phyloP scores from a whole-genome alignment of 2,888 invertebrate genomes.

The Dicranocentrus wangi region DNA sequence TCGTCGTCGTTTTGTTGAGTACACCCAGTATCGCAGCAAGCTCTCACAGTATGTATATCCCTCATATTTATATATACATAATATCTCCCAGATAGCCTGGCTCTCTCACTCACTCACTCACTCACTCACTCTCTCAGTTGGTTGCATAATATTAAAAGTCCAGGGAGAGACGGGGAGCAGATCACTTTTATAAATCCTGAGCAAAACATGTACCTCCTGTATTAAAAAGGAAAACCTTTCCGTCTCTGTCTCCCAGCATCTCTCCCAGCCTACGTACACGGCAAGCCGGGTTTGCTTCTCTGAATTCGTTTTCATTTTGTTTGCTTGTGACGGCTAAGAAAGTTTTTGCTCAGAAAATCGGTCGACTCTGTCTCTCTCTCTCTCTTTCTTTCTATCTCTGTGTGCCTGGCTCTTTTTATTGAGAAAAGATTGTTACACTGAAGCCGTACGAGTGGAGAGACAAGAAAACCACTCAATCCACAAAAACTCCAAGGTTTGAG shows the following conservation, averaged over 20 bases:
- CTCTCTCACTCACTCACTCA: too few relatives aligned
- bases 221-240: not conserved
- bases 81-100: too few relatives aligned
- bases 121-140: not conserved
- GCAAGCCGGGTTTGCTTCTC: constrained; percentile 4
- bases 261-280: not conserved
- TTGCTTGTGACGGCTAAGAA: constrained; percentile 33
- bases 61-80: too few relatives aligned
- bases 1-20: too few relatives aligned
- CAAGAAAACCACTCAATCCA: not conserved
- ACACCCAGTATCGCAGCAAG: too few relatives aligned
- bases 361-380: not conserved
- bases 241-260: not conserved
- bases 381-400: too few relatives aligned
- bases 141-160: constrained; percentile 25
- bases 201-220: not conserved
- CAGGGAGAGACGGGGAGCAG: constrained; percentile 7
- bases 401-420: not conserved
- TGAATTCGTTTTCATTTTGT: constrained; percentile 15
- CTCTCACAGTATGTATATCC: too few relatives aligned
- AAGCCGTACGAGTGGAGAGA: not conserved
- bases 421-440: constrained; percentile 16
- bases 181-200: constrained; percentile 6
- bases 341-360: constrained; percentile 16
- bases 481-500: not conserved